These are phyloP conservation scores for Sanderia malayensis DNA, from an alignment of 30 jellyfish, hydroid and myxozoan genomes.

Conservation along the genomic window DNA sequence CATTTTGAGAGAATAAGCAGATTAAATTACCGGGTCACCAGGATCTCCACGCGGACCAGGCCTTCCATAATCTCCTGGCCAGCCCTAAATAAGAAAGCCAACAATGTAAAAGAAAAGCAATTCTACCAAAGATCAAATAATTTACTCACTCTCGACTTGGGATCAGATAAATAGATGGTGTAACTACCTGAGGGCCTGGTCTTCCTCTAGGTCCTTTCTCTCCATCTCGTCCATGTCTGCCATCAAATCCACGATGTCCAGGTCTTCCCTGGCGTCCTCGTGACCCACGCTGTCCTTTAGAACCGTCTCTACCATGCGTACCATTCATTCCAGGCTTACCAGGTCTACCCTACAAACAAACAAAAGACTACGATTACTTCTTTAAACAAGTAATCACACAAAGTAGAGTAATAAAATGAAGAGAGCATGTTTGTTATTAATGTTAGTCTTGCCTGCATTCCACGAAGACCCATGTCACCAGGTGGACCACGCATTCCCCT, in stretches of 20 bases:
- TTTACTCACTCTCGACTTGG: too few species aligned
- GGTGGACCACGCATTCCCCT: conserved; percentile 49
- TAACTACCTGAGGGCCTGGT: conserved; percentile 7
- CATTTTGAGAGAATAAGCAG: too few species aligned
- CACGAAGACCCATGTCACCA: conserved; percentile 41
- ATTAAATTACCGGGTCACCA: conserved; percentile 20
- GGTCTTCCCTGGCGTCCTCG: conserved; percentile 38
- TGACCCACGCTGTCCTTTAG: conserved; percentile 1
- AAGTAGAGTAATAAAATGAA: too few species aligned
- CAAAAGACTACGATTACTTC: too few species aligned
- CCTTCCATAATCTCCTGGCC: conserved; percentile 76
- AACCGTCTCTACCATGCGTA: conserved; percentile 47
- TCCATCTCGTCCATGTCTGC: conserved; percentile 54
- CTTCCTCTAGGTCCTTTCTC: conserved; percentile 43
- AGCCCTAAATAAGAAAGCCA: background rate
- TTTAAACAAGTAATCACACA: too few species aligned
- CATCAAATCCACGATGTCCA: conserved; percentile 37
- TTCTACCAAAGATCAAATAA: too few species aligned
- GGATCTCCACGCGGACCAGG: conserved; percentile 62
- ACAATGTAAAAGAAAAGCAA: too few species aligned
- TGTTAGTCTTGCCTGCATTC: too few species aligned
- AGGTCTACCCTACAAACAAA: conserved; percentile 41
- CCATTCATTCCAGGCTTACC: conserved; percentile 49
- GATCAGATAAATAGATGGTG: background rate
- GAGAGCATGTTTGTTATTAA: too few species aligned